A percentile compares a stretch with the other conserved stretches of the same genome.
Evolutionary conservation across 2,113 vertebrate species (phyloP).

Genomic region (Prunella fulvescens): DNA sequence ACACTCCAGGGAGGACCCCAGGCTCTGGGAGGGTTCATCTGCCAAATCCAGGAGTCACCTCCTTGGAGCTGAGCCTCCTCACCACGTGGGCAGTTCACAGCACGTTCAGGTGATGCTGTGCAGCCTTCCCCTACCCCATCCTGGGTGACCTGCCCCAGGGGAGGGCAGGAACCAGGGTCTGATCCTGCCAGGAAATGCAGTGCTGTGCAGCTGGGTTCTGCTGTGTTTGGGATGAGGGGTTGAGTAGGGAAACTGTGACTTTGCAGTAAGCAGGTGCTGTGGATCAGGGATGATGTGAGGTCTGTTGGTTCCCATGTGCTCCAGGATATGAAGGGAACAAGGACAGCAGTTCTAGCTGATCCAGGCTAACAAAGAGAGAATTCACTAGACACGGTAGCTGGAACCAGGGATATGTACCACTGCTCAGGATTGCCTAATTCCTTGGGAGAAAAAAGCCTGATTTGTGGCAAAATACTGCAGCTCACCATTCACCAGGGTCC

Average conservation of each 20-base stretch:
- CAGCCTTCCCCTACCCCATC: background rate
- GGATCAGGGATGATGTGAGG: background rate
- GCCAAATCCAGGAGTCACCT: background rate
- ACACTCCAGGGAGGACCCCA: background rate
- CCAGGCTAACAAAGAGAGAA: background rate
- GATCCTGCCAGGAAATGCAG: background rate
- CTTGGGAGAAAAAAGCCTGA: background rate
- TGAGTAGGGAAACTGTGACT: background rate
- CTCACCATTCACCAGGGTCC: background rate
- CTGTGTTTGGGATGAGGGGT: background rate
- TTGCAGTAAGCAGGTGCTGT: background rate
- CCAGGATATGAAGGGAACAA: accelerated
- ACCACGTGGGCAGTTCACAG: accelerated
- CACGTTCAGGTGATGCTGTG: background rate
- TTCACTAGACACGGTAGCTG: background rate
- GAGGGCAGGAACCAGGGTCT: background rate
- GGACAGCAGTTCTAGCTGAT: background rate
- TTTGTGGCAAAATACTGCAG: background rate
- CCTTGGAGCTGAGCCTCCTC: background rate
- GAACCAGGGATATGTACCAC: background rate
- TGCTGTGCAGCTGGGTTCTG: background rate
- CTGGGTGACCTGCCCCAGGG: background rate
- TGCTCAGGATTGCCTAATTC: background rate
- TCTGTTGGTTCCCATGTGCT: background rate
- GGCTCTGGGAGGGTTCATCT: background rate